These are phyloP conservation scores for Brotula barbata DNA, from an alignment of 2,797 vertebrate species.

Conservation along the genomic window DNA sequence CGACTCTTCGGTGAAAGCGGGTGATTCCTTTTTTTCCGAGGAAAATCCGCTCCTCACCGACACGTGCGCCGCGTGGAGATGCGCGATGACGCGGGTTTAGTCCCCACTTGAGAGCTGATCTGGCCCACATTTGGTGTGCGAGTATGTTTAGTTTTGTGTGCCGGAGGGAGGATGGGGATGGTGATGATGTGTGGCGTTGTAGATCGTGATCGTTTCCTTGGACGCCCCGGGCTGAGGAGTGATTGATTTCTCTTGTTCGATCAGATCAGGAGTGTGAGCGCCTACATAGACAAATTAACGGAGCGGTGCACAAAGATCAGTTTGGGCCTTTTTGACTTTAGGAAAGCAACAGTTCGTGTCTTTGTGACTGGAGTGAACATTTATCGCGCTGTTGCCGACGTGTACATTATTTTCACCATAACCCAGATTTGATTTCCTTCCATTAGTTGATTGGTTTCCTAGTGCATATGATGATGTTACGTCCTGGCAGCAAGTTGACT, in stretches of 20 bases:
- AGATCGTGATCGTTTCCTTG: slow-evolving; percentile 33
- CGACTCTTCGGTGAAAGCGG: no score
- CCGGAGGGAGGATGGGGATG: slow-evolving; percentile 5
- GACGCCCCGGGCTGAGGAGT: slow-evolving; percentile 24
- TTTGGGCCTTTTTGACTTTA: not conserved
- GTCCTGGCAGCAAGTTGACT: slow-evolving; percentile 1
- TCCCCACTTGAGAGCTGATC: no score
- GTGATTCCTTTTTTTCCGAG: no score
- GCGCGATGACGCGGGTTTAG: no score
- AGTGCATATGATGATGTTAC: not conserved
- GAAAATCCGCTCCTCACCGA: no score
- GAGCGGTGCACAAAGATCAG: slow-evolving; percentile 22
- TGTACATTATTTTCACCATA: no score
- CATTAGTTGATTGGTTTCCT: slow-evolving; percentile 47
- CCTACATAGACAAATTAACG: slow-evolving; percentile 39
- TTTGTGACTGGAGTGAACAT: no score
- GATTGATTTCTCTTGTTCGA: slow-evolving; percentile 47
- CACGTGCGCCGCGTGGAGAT: no score
- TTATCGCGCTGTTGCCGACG: no score
- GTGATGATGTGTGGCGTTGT: not conserved
- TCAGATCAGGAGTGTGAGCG: slow-evolving; percentile 41
- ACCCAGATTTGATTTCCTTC: slow-evolving; percentile 24
- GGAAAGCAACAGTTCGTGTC: not conserved
- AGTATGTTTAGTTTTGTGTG: slow-evolving; percentile 1
- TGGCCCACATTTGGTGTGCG: no score